Evolutionary conservation across 2,888 invertebrate genomes (phyloP).

Genomic region (Orchesella flavescens): DNA sequence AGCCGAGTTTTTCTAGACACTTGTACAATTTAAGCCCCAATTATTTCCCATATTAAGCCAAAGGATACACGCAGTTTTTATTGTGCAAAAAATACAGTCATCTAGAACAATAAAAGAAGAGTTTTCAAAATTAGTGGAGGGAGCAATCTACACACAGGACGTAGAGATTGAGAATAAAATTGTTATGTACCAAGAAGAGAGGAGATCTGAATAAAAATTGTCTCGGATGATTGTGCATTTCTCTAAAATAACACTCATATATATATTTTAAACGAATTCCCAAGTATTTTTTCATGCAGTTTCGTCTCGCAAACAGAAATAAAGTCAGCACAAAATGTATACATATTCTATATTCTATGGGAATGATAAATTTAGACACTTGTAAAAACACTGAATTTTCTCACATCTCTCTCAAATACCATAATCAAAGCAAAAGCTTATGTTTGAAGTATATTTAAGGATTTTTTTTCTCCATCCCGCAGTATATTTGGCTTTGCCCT

Average conservation of each 20-base stretch:
- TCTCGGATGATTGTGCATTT: not conserved
- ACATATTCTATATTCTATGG: too few species aligned
- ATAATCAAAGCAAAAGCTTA: not conserved
- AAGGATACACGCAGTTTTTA: not conserved
- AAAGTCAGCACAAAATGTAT: not conserved
- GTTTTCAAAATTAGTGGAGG: not conserved
- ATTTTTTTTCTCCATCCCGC: slow-evolving; percentile 15
- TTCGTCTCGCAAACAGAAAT: not conserved
- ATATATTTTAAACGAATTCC: too few species aligned
- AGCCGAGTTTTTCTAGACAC: too few species aligned
- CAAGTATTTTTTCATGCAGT: not conserved
- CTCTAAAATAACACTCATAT: not conserved
- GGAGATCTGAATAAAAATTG: not conserved
- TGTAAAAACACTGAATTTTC: not conserved
- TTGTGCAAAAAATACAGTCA: not conserved
- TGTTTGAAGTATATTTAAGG: not conserved
- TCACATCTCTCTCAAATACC: not conserved
- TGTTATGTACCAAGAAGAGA: not conserved
- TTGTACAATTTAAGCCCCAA: not conserved
- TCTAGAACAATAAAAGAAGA: not conserved
- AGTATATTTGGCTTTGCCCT: slow-evolving; percentile 60
- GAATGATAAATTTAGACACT: not conserved
- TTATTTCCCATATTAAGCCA: slow-evolving; percentile 3
- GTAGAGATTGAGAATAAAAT: too few species aligned
- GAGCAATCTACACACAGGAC: not conserved